Conservation (phyloP, 2,113 vertebrate species). For the Aldabrachelys gigantea region DNA sequence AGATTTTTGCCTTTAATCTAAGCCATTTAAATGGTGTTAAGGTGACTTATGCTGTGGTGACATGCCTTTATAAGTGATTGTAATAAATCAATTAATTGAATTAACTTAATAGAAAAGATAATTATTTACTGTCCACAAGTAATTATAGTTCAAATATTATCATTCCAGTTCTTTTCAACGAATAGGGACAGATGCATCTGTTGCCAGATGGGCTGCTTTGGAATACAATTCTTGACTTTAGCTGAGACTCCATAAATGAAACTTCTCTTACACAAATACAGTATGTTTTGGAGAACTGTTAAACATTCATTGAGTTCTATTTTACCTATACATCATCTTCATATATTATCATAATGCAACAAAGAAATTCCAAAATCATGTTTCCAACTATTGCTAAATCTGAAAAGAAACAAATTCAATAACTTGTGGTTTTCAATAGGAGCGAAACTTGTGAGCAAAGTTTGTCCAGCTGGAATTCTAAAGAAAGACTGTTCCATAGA, state of each 20-base stretch:
- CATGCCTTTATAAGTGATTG: background rate
- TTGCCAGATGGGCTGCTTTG: conserved; percentile 27
- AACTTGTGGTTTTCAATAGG: conserved; percentile 13
- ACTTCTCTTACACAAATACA: background rate
- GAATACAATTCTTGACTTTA: conserved; percentile 9
- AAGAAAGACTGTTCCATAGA: background rate
- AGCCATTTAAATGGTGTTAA: background rate
- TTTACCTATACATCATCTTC: conserved; percentile 21
- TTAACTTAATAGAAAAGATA: accelerated
- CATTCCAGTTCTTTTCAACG: background rate
- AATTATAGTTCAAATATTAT: background rate
- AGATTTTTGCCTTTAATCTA: background rate
- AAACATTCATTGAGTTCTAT: conserved; percentile 24
- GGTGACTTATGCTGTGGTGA: background rate
- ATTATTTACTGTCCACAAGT: background rate
- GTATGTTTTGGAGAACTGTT: conserved; percentile 10
- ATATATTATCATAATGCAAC: background rate
- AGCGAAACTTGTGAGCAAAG: conserved; percentile 47
- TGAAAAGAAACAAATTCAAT: conserved; percentile 10
- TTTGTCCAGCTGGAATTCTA: conserved; percentile 10
- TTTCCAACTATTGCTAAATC: conserved; percentile 27
- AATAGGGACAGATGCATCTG: background rate
- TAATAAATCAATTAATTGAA: conserved; percentile 27
- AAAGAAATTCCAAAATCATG: background rate
- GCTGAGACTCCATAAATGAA: background rate